phyloP scores from a whole-genome alignment of 2,888 invertebrate genomes.

The Malacosoma neustria region DNA sequence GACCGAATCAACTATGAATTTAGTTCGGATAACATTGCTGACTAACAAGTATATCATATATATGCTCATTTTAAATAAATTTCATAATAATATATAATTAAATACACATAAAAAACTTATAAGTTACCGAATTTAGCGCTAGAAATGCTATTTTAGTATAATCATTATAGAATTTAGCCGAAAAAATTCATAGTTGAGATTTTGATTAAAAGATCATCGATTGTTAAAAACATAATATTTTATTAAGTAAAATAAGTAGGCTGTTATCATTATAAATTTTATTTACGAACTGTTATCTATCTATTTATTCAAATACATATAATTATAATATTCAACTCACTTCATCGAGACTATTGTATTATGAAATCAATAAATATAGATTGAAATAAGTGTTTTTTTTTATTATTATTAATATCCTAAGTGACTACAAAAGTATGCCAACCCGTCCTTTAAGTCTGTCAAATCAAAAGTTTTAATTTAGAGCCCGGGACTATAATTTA shows the following conservation, averaged over 20 bases:
- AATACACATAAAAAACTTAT: too few species aligned
- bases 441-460: conserved; percentile 1
- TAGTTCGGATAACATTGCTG: too few species aligned
- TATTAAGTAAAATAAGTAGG: conserved; percentile 5
- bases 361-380: conserved; percentile 62
- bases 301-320: conserved; percentile 3
- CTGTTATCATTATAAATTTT: conserved; percentile 60
- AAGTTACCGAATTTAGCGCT: too few species aligned
- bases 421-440: neutral
- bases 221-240: too few species aligned
- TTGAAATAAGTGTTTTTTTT: neutral
- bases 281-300: conserved; percentile 39
- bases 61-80: too few species aligned
- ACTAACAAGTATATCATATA: too few species aligned
- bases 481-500: neutral
- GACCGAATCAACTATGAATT: too few species aligned
- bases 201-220: too few species aligned
- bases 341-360: conserved; percentile 60
- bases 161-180: too few species aligned
- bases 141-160: too few species aligned
- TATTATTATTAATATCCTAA: neutral
- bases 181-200: too few species aligned
- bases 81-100: too few species aligned
- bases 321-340: conserved; percentile 41
- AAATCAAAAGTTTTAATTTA: neutral